phyloP scores from a whole-genome alignment of 2,113 vertebrate genomes.

The Rousettus leschenaultii region DNA sequence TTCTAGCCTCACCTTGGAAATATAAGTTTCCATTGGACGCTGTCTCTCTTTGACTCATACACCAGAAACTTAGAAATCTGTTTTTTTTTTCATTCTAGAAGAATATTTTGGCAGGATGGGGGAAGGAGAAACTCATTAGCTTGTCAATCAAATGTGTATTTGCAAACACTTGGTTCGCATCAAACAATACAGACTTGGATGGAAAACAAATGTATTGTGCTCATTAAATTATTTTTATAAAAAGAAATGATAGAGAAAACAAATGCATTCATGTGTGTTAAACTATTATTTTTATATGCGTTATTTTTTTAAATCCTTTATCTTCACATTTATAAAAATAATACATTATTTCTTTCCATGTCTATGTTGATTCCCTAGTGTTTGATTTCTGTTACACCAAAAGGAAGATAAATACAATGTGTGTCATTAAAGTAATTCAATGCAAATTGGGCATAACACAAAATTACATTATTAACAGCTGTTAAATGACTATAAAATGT shows the following conservation, averaged over 20 bases:
- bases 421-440: slow-evolving; percentile 75
- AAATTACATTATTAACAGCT: slow-evolving; percentile 78
- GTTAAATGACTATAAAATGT: slow-evolving; percentile 78
- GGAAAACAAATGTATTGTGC: slow-evolving; percentile 54
- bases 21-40: not conserved
- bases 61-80: slow-evolving; percentile 55
- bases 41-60: slow-evolving; percentile 62
- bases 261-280: slow-evolving; percentile 14
- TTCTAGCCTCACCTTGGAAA: not conserved
- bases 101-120: not conserved
- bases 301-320: slow-evolving; percentile 37
- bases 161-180: slow-evolving; percentile 57
- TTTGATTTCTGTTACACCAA: slow-evolving; percentile 73
- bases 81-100: slow-evolving; percentile 36
- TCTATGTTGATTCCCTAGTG: slow-evolving; percentile 60
- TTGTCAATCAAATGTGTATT: slow-evolving; percentile 71
- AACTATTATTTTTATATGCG: slow-evolving; percentile 30
- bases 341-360: slow-evolving; percentile 57
- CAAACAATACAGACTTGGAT: slow-evolving; percentile 41
- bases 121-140: slow-evolving; percentile 18
- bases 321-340: slow-evolving; percentile 42
- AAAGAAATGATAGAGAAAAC: slow-evolving; percentile 18
- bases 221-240: slow-evolving; percentile 44
- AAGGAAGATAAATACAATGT: slow-evolving; percentile 70
- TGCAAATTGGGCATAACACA: slow-evolving; percentile 74